phyloP scores from a whole-genome alignment of 2,113 vertebrate genomes.

The Stigmatopora nigra region DNA sequence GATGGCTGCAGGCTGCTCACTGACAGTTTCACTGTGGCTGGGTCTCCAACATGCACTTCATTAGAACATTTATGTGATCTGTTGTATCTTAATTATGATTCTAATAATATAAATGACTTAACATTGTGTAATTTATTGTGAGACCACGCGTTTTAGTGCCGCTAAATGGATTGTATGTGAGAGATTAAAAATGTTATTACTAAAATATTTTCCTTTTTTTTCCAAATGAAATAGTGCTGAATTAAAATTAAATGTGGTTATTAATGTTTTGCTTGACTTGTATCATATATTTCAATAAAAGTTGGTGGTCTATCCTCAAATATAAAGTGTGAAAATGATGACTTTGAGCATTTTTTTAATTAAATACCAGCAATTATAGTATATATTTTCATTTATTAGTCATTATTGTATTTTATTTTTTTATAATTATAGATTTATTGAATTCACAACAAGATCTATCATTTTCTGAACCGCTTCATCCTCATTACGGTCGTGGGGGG shows the following conservation, averaged over 20 bases:
- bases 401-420: too few species aligned
- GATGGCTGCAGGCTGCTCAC: constrained; percentile 13
- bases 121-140: constrained; percentile 2
- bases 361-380: too few species aligned
- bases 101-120: constrained; percentile 10
- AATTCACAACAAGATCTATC: too few species aligned
- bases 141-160: neutral
- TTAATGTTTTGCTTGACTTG: neutral
- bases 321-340: neutral
- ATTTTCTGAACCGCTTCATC: too few species aligned
- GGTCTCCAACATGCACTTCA: neutral
- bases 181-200: constrained; percentile 2
- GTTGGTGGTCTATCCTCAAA: neutral
- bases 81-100: constrained; percentile 19
- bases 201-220: neutral
- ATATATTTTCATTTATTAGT: too few species aligned
- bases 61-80: constrained; percentile 2
- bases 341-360: neutral
- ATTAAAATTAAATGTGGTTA: neutral
- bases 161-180: constrained; percentile 15
- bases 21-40: constrained; percentile 20
- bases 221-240: neutral
- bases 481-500: too few species aligned
- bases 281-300: constrained; percentile 4
- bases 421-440: too few species aligned